Evolutionary conservation across 2,797 vertebrate genomes (phyloP), one percentile per base, ranked within the genome.

Genomic region (Lemur catta): DNA sequence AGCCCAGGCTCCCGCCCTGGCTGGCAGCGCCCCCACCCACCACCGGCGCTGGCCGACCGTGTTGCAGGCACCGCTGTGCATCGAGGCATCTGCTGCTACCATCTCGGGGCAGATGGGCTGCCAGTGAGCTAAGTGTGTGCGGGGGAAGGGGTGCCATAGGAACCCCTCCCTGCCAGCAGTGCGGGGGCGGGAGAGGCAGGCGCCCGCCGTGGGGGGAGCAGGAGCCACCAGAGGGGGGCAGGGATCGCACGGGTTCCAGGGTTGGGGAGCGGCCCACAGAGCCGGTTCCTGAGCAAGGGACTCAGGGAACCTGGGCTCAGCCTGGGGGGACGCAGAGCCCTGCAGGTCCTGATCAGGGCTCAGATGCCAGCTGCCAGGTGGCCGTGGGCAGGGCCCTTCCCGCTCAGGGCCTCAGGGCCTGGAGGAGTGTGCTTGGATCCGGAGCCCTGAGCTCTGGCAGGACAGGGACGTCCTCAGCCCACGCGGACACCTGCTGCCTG

Each of bases 41-140:
- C 55, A 92, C 97, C n/a, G 97, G 97, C 97, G 0, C 78, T 33
- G 2, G 63, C 97, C 96, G 93, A 97, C 97, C 95, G 89, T 0
- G 88, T 98, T 98, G 95, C 96, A 84, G 97, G 96, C 89, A 38
- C 90, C 26, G 7, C 97, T 43, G 76, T 65, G 97, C 88, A 80
- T 48, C 79, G 71, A 26, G 94, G 98, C 98, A 97, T 96, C 97
- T 98, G 98, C 96, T 98, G 98, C 97, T 94, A 7, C 86, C 89
- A 85, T 87, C 94, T 74, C 82, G 2, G 91, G 94, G 96, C 96
- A 94, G 98, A 97, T 96, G 98, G 96, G 97, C 92, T 96, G 97
- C 15, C 91, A 87, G 97, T 95, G 97, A 96, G 94, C 80, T 84
- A 52, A 95, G 52, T 7, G 96, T 93, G 93, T 95, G 97, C 78